Evolutionary conservation across 2,797 vertebrate species (phyloP).

Genomic region (Karalla daura): DNA sequence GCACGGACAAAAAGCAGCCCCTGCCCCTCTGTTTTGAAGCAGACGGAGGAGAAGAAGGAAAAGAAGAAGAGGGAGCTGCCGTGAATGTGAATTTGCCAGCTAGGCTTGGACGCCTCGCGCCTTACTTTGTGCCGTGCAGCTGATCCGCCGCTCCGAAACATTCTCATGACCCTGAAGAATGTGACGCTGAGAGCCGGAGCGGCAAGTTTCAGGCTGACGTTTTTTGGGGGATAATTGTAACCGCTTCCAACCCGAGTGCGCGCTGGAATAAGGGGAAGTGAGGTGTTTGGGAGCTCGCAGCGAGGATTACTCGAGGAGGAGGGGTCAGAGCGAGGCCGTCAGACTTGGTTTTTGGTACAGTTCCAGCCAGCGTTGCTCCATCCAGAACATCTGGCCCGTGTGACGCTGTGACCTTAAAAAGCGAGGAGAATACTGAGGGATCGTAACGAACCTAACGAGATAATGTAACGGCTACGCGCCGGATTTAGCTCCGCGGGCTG

Average conservation of each 20-base stretch:
- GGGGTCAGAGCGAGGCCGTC: not conserved
- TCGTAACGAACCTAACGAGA: not conserved
- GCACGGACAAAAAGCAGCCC: not conserved
- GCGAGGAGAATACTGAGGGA: not conserved
- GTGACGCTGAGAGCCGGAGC: not conserved
- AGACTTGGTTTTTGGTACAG: not conserved
- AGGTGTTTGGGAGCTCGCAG: not conserved
- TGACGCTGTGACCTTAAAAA: not conserved
- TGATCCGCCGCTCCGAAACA: slow-evolving; percentile 27
- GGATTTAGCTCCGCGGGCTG: slow-evolving; percentile 11
- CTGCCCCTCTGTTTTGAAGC: not conserved
- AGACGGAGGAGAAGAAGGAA: too few species aligned
- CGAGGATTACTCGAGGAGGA: not conserved
- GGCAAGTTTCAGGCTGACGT: not conserved
- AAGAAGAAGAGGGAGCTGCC: too few species aligned
- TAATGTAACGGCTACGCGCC: not conserved
- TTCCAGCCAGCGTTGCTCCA: not conserved
- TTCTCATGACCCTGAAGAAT: slow-evolving; percentile 31
- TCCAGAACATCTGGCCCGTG: not conserved
- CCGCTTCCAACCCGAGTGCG: not conserved
- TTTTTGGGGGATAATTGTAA: not conserved
- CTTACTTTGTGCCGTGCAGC: slow-evolving; percentile 11
- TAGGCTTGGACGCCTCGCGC: not conserved
- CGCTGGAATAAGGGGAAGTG: not conserved
- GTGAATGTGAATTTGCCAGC: not conserved